These are phyloP conservation scores for Ennomos fuscantarius DNA, from an alignment of 2,888 invertebrate genomes.

Conservation along the genomic window DNA sequence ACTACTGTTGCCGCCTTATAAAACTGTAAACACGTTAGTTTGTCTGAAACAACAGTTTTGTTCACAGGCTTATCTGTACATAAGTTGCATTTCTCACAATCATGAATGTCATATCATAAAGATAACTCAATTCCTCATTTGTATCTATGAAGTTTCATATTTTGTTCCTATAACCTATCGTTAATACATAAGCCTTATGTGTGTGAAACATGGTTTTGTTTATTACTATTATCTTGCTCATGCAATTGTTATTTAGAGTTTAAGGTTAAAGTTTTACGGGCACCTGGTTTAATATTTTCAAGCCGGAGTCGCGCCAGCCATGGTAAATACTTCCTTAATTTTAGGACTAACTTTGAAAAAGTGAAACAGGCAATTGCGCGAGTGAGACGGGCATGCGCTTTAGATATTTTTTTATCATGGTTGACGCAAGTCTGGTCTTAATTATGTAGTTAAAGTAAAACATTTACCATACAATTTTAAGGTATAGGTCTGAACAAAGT, in stretches of 20 bases:
- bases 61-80: conserved; percentile 6
- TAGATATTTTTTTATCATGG: too few relatives aligned
- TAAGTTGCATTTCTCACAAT: conserved; percentile 7
- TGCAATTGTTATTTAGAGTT: conserved; percentile 60
- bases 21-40: too few relatives aligned
- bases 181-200: conserved; percentile 1
- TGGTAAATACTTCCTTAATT: too few relatives aligned
- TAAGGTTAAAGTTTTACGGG: conserved; percentile 65
- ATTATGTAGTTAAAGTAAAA: conserved; percentile 10
- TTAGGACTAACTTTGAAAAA: too few relatives aligned
- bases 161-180: conserved; percentile 8
- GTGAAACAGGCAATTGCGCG: too few relatives aligned
- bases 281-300: conserved; percentile 45
- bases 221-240: conserved; percentile 45
- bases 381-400: too few relatives aligned
- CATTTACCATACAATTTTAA: conserved; percentile 1
- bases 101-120: conserved; percentile 12
- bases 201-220: conserved; percentile 25
- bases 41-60: background rate
- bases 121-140: background rate
- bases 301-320: too few relatives aligned
- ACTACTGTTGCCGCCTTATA: background rate
- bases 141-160: conserved; percentile 5
- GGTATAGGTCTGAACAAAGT: conserved; percentile 21
- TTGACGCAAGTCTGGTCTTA: conserved; percentile 19